Base-by-base conservation (phyloP, 2,113 vertebrate species). In the Microcebus tavaratra region DNA sequence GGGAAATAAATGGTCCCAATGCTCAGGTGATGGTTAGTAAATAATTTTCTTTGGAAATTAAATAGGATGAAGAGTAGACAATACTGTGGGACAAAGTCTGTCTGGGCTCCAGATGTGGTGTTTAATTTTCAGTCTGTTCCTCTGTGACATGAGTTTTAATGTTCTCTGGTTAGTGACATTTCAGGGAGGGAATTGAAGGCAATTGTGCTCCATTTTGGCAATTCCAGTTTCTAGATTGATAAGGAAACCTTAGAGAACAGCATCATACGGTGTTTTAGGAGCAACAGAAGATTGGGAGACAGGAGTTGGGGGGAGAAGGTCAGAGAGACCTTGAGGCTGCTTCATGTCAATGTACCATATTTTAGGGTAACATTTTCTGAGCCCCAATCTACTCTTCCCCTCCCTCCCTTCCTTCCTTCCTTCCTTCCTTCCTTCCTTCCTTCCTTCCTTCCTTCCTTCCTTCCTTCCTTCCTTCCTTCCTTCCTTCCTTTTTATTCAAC, bases 391-490 rank as follows among this genome's bases (percentile, higher is more conserved):
- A 18, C 8, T 8, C 25, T 48, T 0, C 0, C 15, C 17, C 6
- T 20, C 15, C 13, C 55, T 63, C 63, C 2, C 2, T 18, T 17
- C 12, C 2, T 14, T 42, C 10, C 27, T 8, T 39, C 21, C 39
- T 39, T 39, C 39, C 39, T 39, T 39, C 0, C 2, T 34, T 10
- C 20, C 39, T 2, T 15, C 2, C 12, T 11, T 39, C 21, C 27
- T n/a, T 13, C 10, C 23, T 42, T 1, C 0, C 21, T 20, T 5
- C 48, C 6, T 17, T 50, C 9, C 36, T 23, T 6, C 42, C 18
- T 67, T 14, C 10, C 34, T 10, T 4, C 42, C 18, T 67, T 14
- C 10, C 34, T 4, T 15, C 0, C 13, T n/a, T 63, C 6, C 39
- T 45, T 12, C n/a, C 42, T 1, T 80, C 21, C 18, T 42, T 68